A percentile compares a stretch with the other conserved stretches of the same genome.
Conservation (phyloP, 2,888 invertebrate genomes). For the Eristalis tenax region DNA sequence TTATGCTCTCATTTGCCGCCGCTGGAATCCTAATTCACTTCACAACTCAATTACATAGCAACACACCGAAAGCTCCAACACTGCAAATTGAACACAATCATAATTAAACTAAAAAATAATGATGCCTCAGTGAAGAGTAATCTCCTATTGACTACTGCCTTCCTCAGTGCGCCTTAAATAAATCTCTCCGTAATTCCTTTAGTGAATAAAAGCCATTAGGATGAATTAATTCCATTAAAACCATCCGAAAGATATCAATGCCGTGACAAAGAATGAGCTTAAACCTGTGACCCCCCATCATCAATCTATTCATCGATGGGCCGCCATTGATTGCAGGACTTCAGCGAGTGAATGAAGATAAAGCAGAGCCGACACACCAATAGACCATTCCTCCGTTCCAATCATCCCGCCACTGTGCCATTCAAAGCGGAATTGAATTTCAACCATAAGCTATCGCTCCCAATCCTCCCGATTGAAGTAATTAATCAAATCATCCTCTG, state of each 20-base stretch:
- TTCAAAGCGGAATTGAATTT: conserved; percentile 57
- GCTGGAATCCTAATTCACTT: background rate
- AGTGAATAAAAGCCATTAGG: conserved; percentile 66
- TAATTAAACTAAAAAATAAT: conserved; percentile 16
- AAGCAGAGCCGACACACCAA: conserved; percentile 15
- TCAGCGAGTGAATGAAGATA: background rate
- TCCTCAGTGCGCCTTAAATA: conserved; percentile 39
- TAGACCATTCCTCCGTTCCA: conserved; percentile 27
- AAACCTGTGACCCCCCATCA: conserved; percentile 52
- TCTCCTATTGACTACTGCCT: conserved; percentile 26
- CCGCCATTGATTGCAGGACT: conserved; percentile 59
- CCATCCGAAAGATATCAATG: conserved; percentile 56
- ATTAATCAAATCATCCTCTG: conserved; percentile 69
- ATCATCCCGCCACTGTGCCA: conserved; percentile 18
- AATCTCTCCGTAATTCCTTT: conserved; percentile 52
- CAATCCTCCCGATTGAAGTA: conserved; percentile 64
- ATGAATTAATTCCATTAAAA: conserved; percentile 69
- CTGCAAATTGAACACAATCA: background rate
- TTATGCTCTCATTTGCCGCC: background rate
- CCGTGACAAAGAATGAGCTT: conserved; percentile 7
- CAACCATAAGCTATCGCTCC: conserved; percentile 69
- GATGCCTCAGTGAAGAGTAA: conserved; percentile 3
- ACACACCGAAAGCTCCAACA: background rate
- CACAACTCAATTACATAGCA: background rate
- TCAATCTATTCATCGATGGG: conserved; percentile 67